Percentiles rank a stretch among this genome's conserved stretches.
phyloP scores from a whole-genome alignment of 2,888 invertebrate species.

The Halictus ligatus region DNA sequence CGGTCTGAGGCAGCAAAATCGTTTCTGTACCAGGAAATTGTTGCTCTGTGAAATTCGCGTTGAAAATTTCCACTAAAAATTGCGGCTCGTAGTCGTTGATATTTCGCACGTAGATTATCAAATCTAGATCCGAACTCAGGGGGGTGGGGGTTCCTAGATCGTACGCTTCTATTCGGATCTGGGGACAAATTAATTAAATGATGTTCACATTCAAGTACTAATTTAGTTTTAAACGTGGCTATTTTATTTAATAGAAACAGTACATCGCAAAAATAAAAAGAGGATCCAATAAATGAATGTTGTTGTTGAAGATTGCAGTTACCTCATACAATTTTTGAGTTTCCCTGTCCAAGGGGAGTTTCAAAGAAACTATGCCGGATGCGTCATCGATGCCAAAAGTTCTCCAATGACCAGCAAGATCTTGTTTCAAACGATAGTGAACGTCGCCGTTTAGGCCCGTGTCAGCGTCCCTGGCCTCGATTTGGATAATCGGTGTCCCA shows the following conservation, averaged over 20 bases:
- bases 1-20: constrained; percentile 90
- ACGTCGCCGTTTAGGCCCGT: constrained; percentile 96
- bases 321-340: constrained; percentile 95
- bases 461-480: constrained; percentile 94
- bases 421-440: constrained; percentile 92
- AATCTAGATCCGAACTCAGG: constrained; percentile 93
- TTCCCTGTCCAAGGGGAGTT: constrained; percentile 91
- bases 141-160: constrained; percentile 95
- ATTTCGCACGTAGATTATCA: constrained; percentile 94
- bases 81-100: constrained; percentile 96
- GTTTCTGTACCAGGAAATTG: constrained; percentile 88
- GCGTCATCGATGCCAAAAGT: constrained; percentile 92
- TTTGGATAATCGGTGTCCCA: constrained; percentile 92
- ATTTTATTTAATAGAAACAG: background rate
- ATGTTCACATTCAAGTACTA: background rate
- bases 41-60: constrained; percentile 90
- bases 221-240: background rate
- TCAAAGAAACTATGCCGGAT: constrained; percentile 91
- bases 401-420: constrained; percentile 92
- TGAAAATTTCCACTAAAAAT: constrained; percentile 90
- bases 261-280: no score
- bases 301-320: constrained; percentile 40
- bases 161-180: constrained; percentile 96
- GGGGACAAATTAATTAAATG: background rate
- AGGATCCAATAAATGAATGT: no score